Evolutionary conservation across 2,888 invertebrate genomes (phyloP).

Genomic region (Leptopilina myrica): DNA sequence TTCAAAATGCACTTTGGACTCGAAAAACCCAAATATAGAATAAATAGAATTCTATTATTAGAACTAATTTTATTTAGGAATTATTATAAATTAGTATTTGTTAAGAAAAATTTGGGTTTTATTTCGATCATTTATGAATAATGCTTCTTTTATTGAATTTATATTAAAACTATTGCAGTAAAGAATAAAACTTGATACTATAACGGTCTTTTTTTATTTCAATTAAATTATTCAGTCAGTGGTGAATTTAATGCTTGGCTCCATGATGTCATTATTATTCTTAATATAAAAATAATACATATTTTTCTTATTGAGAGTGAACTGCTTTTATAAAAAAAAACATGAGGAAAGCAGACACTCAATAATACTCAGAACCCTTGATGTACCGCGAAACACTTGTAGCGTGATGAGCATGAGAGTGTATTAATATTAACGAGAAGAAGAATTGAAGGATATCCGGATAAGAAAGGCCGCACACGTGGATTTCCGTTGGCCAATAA

Average conservation of each 20-base stretch:
- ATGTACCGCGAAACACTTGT: constrained; percentile 15
- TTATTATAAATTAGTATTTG: too few relatives aligned
- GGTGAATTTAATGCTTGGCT: not conserved
- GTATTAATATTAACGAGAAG: constrained; percentile 7
- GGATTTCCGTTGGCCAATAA: constrained; percentile 21
- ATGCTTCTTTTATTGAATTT: too few relatives aligned
- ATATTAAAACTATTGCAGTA: too few relatives aligned
- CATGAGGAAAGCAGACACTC: constrained; percentile 1
- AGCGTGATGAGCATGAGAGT: constrained; percentile 8
- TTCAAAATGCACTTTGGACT: constrained; percentile 26
- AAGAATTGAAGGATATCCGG: constrained; percentile 30
- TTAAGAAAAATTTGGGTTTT: too few relatives aligned
- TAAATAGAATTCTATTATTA: not conserved
- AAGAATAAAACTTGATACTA: too few relatives aligned
- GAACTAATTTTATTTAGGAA: too few relatives aligned
- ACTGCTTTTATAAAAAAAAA: not conserved
- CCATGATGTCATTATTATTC: constrained; percentile 6
- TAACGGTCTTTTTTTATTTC: not conserved
- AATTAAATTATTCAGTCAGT: not conserved
- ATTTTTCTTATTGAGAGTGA: not conserved
- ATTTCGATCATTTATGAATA: too few relatives aligned
- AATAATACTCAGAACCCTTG: constrained; percentile 24
- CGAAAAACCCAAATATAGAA: constrained; percentile 1
- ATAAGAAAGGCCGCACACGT: constrained; percentile 27
- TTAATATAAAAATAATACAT: not conserved